Conservation (phyloP, 1,140 invertebrate species). For the Rhyacophila brunnea region DNA sequence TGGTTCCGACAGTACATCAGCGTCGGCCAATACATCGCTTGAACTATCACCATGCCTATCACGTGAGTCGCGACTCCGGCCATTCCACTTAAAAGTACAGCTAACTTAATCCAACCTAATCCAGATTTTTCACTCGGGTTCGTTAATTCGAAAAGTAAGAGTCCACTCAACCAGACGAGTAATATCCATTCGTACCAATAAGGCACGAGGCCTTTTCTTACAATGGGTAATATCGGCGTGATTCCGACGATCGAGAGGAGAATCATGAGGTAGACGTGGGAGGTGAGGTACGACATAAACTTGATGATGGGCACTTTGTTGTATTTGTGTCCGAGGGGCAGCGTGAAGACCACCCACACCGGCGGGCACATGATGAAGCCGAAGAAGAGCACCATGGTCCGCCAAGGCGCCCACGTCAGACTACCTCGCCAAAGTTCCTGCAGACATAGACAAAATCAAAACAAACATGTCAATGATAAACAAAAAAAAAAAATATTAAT, state of each 20-base stretch:
- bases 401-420: conserved; percentile 93
- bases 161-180: conserved; percentile 92
- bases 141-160: conserved; percentile 93
- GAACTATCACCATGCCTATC: conserved; percentile 69
- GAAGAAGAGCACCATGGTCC: conserved; percentile 89
- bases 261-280: conserved; percentile 95
- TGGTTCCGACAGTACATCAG: conserved; percentile 93
- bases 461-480: too few relatives aligned
- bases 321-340: conserved; percentile 93
- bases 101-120: conserved; percentile 88
- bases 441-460: conserved; percentile 33
- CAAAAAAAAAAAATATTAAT: too few relatives aligned
- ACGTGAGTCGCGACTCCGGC: conserved; percentile 90
- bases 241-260: conserved; percentile 90
- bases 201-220: conserved; percentile 69
- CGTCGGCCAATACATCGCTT: conserved; percentile 73
- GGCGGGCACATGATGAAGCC: conserved; percentile 91
- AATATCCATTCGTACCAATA: conserved; percentile 97
- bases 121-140: conserved; percentile 95
- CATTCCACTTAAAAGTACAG: conserved; percentile 89
- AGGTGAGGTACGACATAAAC: conserved; percentile 98
- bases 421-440: conserved; percentile 96
- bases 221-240: conserved; percentile 81
- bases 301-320: conserved; percentile 97
- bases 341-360: conserved; percentile 93